Conservation (phyloP, 2,113 vertebrate genomes). For the Sialia sialis region DNA sequence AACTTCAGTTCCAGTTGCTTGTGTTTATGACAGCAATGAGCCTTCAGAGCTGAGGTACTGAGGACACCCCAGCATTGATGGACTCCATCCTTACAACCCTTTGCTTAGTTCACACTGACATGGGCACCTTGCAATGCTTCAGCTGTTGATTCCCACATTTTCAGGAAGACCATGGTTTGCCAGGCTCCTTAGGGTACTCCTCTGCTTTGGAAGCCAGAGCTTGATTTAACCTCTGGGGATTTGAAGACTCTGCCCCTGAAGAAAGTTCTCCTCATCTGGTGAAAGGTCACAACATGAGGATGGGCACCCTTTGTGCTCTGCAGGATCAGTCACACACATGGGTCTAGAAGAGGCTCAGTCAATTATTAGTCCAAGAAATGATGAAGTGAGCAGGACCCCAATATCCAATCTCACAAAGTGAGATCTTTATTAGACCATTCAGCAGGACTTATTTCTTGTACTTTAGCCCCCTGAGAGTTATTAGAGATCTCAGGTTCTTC, state of each 20-base stretch:
- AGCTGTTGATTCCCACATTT: neutral
- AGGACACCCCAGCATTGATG: neutral
- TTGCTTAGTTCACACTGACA: neutral
- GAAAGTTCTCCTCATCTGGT: neutral
- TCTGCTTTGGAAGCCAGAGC: neutral
- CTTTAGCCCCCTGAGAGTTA: neutral
- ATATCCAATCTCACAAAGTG: neutral
- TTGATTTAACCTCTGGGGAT: neutral
- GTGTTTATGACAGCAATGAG: neutral
- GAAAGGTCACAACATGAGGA: neutral
- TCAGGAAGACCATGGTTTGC: neutral
- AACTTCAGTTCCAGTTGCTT: neutral
- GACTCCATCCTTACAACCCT: neutral
- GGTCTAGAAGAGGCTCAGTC: neutral
- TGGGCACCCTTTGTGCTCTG: neutral
- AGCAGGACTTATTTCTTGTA: neutral
- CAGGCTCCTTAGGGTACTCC: neutral
- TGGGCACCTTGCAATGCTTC: neutral
- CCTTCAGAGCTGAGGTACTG: neutral
- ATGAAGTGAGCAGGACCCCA: neutral
- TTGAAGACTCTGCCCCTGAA: neutral
- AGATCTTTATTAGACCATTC: neutral
- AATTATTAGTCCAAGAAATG: neutral
- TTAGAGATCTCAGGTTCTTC: neutral
- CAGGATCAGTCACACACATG: neutral